Evolutionary conservation across 2,113 vertebrate species (phyloP), one percentile per base, ranked within the genome.

Genomic region (Vimba vimba): DNA sequence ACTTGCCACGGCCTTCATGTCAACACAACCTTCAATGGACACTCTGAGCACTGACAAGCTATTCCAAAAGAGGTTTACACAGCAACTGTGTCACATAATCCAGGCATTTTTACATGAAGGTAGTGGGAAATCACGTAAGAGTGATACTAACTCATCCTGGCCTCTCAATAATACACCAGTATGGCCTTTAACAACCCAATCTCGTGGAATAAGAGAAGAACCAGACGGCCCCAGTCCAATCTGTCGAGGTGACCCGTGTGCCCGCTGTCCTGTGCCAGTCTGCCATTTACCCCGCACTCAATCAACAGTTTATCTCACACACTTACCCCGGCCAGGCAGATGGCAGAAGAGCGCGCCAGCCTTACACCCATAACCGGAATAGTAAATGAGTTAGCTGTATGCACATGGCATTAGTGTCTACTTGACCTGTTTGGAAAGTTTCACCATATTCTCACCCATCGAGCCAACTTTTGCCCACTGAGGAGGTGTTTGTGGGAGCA

Each of bases 351-450:
- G 73, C 39, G 25, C 88, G 89, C 91, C 91, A 91, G 88, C 74
- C 76, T 75, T 47, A 75, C 79, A 86, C 87, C 88, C 85, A 89
- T 83, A 79, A 89, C 73, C 64, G 39, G 74, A 87, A 89, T 87
- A 68, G 85, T 87, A 86, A 91, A 89, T 75, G 87, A 79, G 90
- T 93, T 92, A 93, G 92, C 93, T 94, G 92, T 92, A 92, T 90
- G 90, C 92, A 91, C 59, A 79, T 68, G 87, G 88, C 91, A 93
- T 94, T 92, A 92, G 89, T 86, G 81, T 92, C 93, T 90, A 93
- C 93, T 92, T 94, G 94, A 94, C 94, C 93, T 94, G 91, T 90
- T 94, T 93, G 87, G 90, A 93, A 89, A 90, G 81, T 89, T 89
- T 84, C 81, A 83, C 82, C 86, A 86, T 77, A 74, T 36, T 83